Percentiles rank a stretch among this genome's conserved stretches.
phyloP scores from a whole-genome alignment of 2,113 vertebrate species.

The Channa argus region DNA sequence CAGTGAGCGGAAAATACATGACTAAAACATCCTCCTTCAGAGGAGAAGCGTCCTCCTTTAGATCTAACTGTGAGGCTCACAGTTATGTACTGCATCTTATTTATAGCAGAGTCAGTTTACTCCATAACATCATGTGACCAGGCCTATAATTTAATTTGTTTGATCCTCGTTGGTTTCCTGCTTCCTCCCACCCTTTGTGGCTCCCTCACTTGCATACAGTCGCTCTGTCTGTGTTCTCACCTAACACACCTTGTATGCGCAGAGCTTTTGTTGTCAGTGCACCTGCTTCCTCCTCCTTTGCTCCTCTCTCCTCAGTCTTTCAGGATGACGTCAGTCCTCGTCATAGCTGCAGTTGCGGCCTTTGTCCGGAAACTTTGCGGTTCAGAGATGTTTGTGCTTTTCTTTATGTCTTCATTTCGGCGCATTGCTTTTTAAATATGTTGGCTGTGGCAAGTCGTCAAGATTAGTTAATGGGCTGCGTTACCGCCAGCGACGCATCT shows the following conservation, averaged over 20 bases:
- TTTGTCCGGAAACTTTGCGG: background rate
- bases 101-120: too few relatives aligned
- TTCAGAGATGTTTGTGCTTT: conserved; percentile 25
- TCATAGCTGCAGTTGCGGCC: conserved; percentile 15
- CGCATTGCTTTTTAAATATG: background rate
- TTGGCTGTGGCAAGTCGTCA: background rate
- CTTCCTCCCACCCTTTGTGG: background rate
- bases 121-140: too few relatives aligned
- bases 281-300: background rate
- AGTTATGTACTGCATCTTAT: too few relatives aligned
- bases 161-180: conserved; percentile 1
- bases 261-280: background rate
- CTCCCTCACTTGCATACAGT: conserved; percentile 65
- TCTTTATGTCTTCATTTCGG: background rate
- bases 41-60: too few relatives aligned
- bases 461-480: conserved; percentile 54
- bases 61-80: too few relatives aligned
- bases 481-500: conserved; percentile 13
- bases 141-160: too few relatives aligned
- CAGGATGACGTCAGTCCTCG: background rate
- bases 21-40: too few relatives aligned
- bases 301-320: background rate
- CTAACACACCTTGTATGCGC: conserved; percentile 7
- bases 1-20: too few relatives aligned
- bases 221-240: background rate